Conservation (phyloP, 2,888 invertebrate genomes). For the Thera obeliscata region DNA sequence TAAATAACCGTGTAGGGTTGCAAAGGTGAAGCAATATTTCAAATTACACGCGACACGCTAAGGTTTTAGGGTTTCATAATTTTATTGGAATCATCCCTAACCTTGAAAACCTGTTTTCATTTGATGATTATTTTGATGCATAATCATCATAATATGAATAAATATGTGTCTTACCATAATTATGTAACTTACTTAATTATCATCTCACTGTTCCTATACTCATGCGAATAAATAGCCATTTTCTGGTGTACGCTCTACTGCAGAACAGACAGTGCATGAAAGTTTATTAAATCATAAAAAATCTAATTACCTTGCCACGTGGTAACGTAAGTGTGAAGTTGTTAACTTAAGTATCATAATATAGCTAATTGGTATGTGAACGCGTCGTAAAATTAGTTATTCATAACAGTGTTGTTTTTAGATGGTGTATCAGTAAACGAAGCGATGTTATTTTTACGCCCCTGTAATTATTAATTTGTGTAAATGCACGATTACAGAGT, state of each 20-base stretch:
- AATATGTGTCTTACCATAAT: no score
- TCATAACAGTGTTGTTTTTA: slow-evolving; percentile 79
- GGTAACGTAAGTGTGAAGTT: slow-evolving; percentile 59
- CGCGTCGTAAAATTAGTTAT: slow-evolving; percentile 75
- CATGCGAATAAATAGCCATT: slow-evolving; percentile 3
- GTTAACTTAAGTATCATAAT: slow-evolving; percentile 71
- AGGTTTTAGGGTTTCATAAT: slow-evolving; percentile 2
- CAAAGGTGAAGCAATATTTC: slow-evolving; percentile 39
- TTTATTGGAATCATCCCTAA: slow-evolving; percentile 3
- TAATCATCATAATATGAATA: no score
- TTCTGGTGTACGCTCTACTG: slow-evolving; percentile 22
- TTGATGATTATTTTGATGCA: not conserved
- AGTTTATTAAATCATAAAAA: slow-evolving; percentile 33
- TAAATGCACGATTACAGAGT: slow-evolving; percentile 47
- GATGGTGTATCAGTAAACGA: slow-evolving; percentile 71
- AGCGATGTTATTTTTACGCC: slow-evolving; percentile 56
- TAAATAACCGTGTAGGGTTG: slow-evolving; percentile 52
- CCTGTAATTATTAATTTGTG: slow-evolving; percentile 76
- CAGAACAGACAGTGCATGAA: slow-evolving; percentile 21
- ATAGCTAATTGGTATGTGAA: slow-evolving; percentile 73
- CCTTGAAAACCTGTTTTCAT: not conserved
- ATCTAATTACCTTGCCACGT: slow-evolving; percentile 30
- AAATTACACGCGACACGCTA: slow-evolving; percentile 33
- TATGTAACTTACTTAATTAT: not conserved
- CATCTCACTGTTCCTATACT: not conserved